Base-by-base conservation (phyloP, 2,797 vertebrate genomes). In the Galago senegalensis region DNA sequence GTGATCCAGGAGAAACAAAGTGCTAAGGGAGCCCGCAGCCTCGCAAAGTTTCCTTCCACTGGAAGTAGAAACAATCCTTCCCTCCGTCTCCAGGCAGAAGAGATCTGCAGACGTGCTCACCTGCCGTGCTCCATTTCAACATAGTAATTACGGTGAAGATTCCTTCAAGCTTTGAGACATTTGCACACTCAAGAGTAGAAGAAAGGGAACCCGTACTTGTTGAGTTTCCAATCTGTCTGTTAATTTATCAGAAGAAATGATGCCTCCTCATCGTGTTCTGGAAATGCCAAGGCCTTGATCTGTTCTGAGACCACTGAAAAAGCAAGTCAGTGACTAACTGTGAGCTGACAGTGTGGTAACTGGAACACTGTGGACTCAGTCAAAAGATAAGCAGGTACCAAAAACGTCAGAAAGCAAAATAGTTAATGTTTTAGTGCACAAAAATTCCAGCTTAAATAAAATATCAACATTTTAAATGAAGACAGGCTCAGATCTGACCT, bases 391-490 rank as follows among this genome's bases (percentile, higher is more conserved):
- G 12, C 23, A 20, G 7, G 3, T 16, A 23, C 34, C 27, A 75
- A 75, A 87, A 27, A 81, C 56, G 17, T 53, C 43, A 91, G 49
- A 61, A 89, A 76, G 34, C 34, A 83, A 67, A 27, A 87, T n/a
- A 11, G 73, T 63, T 86, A 27, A 37, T 61, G 72, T 79, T 84
- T 88, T 67, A 91, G 46, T 69, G 53, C 37, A 65, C 40, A 96
- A 82, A 34, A 53, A 3, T 53, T 17, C 10, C 4, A 73, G 23
- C 49, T 88, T 43, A 85, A 77, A 86, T 6, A 75, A 82, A 88
- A 70, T 43, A 80, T 53, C 40, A 29, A 70, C 34, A 72, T 89
- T 83, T 94, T 53, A 87, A 87, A 56, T 77, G 82, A 84, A 91
- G 81, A 60, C 14, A 23, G 27, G 23, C 10, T 83, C 63, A 31